phyloP scores from a whole-genome alignment of 1,140 invertebrate genomes.

The Drosophila ohnishii region DNA sequence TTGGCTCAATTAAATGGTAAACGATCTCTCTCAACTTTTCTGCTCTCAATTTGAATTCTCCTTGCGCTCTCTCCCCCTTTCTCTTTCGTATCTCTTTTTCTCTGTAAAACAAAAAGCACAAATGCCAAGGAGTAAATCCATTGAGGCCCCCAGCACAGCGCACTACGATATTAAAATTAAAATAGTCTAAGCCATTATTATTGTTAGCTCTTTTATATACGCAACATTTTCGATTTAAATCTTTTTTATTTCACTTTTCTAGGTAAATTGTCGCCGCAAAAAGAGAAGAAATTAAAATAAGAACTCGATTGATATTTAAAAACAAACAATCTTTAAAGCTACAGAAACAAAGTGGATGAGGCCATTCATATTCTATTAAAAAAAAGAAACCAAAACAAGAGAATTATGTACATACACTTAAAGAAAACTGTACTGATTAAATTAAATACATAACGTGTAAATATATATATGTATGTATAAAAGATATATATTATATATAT shows the following conservation, averaged over 20 bases:
- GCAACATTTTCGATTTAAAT: constrained; percentile 31
- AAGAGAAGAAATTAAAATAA: constrained; percentile 71
- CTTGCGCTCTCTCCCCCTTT: constrained; percentile 45
- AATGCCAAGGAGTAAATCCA: constrained; percentile 62
- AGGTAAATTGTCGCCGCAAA: constrained; percentile 71
- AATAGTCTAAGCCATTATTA: constrained; percentile 71
- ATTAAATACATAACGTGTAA: constrained; percentile 73
- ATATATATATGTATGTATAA: constrained; percentile 63
- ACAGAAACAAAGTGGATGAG: constrained; percentile 43
- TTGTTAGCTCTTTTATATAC: constrained; percentile 29
- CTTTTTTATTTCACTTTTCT: constrained; percentile 62
- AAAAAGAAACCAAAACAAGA: constrained; percentile 35
- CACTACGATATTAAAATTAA: constrained; percentile 83
- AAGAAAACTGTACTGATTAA: constrained; percentile 78
- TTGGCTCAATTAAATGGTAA: constrained; percentile 38
- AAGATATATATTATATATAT: constrained; percentile 55
- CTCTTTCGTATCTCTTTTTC: constrained; percentile 25
- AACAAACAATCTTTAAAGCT: constrained; percentile 28
- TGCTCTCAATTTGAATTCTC: constrained; percentile 49
- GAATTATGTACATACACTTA: constrained; percentile 68
- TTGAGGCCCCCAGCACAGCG: constrained; percentile 63
- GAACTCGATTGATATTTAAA: constrained; percentile 15
- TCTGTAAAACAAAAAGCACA: constrained; percentile 12
- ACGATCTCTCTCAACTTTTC: constrained; percentile 22
- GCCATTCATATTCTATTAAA: constrained; percentile 54